Evolutionary conservation across 2,797 vertebrate species (phyloP), one percentile per base, ranked within the genome.

Genomic region (Myotis daubentonii): DNA sequence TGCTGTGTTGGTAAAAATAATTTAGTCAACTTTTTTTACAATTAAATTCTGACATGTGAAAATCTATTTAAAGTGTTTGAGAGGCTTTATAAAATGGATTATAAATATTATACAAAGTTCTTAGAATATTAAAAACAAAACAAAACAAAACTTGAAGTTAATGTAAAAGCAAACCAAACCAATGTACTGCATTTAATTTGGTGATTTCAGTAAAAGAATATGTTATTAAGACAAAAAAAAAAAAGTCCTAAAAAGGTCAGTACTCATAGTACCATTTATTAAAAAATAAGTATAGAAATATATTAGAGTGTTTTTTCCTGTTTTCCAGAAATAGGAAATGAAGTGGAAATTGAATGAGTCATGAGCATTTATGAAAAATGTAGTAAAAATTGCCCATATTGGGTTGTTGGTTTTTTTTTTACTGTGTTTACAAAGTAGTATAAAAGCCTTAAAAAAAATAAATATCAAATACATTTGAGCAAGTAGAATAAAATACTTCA

Each of bases 401-500:
- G 0, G 84, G 12, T 30, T 62, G 11, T 28, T 57, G 3, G 3
- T 17, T 23, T 41, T 68, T 93, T 44, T 94, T 94, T 94, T 92
- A 53, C n/a, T 33, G 6, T 74, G 91, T 80, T 95, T 91, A 80
- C 13, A 28, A 16, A 70, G 36, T 19, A 25, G 7, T 65, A 93
- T 25, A 82, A 97, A 93, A 51, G 1, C 11, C 23, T 44, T 95
- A 62, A 76, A 93, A 80, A 41, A 91, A 87, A 96, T 23, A 81
- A 79, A 38, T 74, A 93, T 15, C 36, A 95, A 75, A 47, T 94
- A 80, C n/a, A 76, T 70, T 91, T 68, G 79, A 78, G 38, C 30
- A 96, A 96, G 95, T 66, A 53, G 57, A 92, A 94, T 87, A 74
- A 94, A 28, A 84, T 91, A 92, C 20, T 80, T 97, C 74, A 57